Evolutionary conservation across 2,797 vertebrate species (phyloP), one percentile per base, ranked within the genome.

Genomic region (Eleutherodactylus coqui): DNA sequence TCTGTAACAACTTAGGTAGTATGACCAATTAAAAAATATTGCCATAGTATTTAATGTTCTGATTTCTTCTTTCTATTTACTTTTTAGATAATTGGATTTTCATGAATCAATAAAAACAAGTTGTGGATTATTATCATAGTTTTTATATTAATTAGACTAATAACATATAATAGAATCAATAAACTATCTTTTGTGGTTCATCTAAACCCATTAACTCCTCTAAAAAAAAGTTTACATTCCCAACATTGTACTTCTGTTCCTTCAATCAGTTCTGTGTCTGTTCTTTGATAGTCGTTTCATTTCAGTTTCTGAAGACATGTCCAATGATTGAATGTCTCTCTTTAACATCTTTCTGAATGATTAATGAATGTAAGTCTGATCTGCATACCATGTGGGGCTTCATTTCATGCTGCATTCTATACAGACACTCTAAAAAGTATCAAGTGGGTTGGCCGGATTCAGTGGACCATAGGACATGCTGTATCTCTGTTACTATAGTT

Each of bases 401-500:
- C 45, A 73, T 84, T 84, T 64, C 29, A 19, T 29, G n/a, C 82
- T 49, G 53, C 17, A 80, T 87, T 84, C 69, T 64, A 79, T 79
- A 77, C 41, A 78, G 34, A 49, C 73, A 73, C 60, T 83, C 67
- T 79, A 81, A 69, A 14, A 73, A 49, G 81, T 84, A 84, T 87
- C 62, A 84, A 87, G 76, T 84, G 81, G 86, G 86, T 84, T 19
- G 86, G 76, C 47, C 67, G 7, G 58, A 80, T 24, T 87, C 76
- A 87, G n/a, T 84, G 77, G 86, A 84, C 82, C 86, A 87, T 84
- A 80, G 67, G 64, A 62, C 77, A 62, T 49, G 55, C 84, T 76
- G 69, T 81, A 38, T 76, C 27, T 72, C 87, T 81, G 86, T 87
- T 91, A 90, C 92, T 91, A 90, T 84, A 91, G 92, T 90, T 92